Percentiles rank a stretch among this genome's conserved stretches.
Evolutionary conservation across 2,888 invertebrate genomes (phyloP).

Genomic region (Epinotia demarniana): DNA sequence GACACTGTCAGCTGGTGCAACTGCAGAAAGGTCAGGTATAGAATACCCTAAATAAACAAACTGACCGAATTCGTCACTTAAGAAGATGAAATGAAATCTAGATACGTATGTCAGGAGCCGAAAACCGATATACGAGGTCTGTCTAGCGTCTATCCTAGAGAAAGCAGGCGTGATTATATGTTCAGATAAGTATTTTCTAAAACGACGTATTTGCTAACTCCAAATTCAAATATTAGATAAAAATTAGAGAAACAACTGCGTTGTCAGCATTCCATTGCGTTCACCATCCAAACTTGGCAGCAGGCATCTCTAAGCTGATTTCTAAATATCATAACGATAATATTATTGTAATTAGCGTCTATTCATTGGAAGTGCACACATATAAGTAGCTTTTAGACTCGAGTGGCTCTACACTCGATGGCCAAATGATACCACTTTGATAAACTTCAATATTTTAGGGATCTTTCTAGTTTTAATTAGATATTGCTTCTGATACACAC

Average conservation of each 20-base stretch:
- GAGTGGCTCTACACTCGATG: constrained; percentile 35
- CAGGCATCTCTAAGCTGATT: constrained; percentile 9
- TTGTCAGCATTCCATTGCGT: background rate
- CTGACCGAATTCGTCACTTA: background rate
- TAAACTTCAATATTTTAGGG: constrained; percentile 8
- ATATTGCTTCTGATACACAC: background rate
- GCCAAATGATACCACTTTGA: constrained; percentile 40
- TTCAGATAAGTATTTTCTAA: background rate
- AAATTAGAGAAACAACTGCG: background rate
- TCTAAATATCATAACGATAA: constrained; percentile 20
- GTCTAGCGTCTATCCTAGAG: background rate
- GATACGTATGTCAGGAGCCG: background rate
- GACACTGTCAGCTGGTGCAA: too few species aligned
- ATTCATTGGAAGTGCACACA: constrained; percentile 24
- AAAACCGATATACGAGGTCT: background rate
- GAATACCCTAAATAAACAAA: too few species aligned
- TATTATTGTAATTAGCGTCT: constrained; percentile 42
- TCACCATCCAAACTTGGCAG: background rate
- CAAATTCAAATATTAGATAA: background rate
- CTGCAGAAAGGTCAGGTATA: background rate
- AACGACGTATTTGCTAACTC: background rate
- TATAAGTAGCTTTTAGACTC: constrained; percentile 21
- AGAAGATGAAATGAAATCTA: background rate
- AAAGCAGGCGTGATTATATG: too few species aligned
- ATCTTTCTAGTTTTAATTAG: background rate